These are phyloP conservation scores for Pogonocherus hispidulus DNA, from an alignment of 2,888 invertebrate species.

Conservation along the genomic window DNA sequence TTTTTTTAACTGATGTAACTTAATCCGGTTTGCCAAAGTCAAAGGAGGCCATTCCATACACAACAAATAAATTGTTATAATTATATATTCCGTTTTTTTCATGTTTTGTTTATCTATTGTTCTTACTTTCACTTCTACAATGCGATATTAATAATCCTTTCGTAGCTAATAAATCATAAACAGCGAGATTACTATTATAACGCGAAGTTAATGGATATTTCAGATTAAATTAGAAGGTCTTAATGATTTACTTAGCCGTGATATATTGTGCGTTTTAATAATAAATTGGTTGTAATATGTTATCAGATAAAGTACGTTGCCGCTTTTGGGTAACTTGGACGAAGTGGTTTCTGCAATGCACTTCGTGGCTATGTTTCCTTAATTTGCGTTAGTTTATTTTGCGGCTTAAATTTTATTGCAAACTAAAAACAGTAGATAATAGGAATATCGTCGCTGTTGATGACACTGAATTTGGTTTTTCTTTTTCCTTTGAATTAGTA, in stretches of 20 bases:
- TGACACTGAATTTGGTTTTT: too few relatives aligned
- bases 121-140: constrained; percentile 35
- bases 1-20: constrained; percentile 15
- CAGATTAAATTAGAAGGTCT: constrained; percentile 26
- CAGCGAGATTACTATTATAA: constrained; percentile 35
- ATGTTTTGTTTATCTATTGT: constrained; percentile 43
- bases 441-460: too few relatives aligned
- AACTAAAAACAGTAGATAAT: too few relatives aligned
- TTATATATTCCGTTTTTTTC: constrained; percentile 34
- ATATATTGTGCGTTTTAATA: constrained; percentile 20
- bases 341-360: not conserved
- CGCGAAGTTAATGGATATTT: constrained; percentile 17
- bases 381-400: not conserved
- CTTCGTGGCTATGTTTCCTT: not conserved
- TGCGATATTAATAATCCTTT: constrained; percentile 35
- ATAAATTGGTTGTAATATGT: not conserved
- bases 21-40: constrained; percentile 22
- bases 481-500: too few relatives aligned
- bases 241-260: constrained; percentile 21
- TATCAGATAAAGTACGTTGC: constrained; percentile 1
- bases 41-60: constrained; percentile 10
- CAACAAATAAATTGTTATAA: constrained; percentile 27
- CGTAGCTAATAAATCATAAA: constrained; percentile 31
- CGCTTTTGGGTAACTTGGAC: not conserved
- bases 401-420: too few relatives aligned